Percentiles rank a stretch among this genome's conserved stretches.
Conservation (phyloP, 2,113 vertebrate genomes). For the Drymodes brunneopygia region DNA sequence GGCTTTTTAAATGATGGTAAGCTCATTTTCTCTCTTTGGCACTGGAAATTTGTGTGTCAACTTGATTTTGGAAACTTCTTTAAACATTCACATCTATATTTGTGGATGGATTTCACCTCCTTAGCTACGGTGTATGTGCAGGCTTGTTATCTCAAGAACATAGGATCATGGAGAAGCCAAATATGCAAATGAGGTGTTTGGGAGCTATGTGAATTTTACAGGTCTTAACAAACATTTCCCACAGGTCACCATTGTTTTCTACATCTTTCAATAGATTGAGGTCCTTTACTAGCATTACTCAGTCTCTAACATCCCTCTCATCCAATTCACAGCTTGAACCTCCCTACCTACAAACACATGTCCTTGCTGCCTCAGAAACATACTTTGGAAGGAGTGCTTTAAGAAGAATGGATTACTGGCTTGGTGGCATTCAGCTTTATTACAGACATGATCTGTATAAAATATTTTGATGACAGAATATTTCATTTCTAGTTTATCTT, state of each 20-base stretch:
- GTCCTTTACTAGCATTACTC: not conserved
- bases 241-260: not conserved
- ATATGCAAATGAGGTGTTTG: not conserved
- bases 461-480: conserved; percentile 12
- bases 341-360: not conserved
- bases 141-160: not conserved
- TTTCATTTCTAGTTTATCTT: conserved; percentile 3
- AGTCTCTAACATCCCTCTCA: not conserved
- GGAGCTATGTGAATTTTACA: not conserved
- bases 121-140: not conserved
- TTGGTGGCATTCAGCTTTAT: not conserved
- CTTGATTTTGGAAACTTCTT: not conserved
- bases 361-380: not conserved
- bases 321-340: conserved; percentile 17
- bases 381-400: conserved; percentile 11
- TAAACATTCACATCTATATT: accelerated
- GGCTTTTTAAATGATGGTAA: not conserved
- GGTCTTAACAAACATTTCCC: not conserved
- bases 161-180: not conserved
- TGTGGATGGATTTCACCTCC: not conserved
- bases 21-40: not conserved
- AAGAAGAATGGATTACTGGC: not conserved
- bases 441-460: not conserved
- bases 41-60: not conserved
- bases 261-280: not conserved